These are phyloP conservation scores for Sebastiscus albofasciatus DNA, from an alignment of 2,797 vertebrate genomes.

Conservation along the genomic window DNA sequence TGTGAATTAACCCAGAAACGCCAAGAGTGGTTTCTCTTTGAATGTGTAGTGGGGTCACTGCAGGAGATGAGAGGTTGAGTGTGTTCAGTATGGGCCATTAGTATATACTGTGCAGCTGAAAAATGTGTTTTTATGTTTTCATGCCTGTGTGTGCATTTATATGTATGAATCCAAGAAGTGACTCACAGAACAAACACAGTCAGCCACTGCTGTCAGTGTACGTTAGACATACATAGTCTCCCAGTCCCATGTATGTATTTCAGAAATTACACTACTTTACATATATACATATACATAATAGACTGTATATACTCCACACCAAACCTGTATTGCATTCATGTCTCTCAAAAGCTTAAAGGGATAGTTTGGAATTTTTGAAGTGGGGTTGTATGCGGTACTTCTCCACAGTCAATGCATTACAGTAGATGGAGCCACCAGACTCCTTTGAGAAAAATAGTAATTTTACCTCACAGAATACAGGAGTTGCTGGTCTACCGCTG, in stretches of 20 bases:
- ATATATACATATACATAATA: too few relatives aligned
- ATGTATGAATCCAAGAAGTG: conserved; percentile 12
- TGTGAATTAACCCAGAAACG: conserved; percentile 77
- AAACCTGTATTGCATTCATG: neutral
- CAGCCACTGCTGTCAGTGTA: neutral
- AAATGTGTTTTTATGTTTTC: conserved; percentile 19
- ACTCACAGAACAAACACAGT: conserved; percentile 31
- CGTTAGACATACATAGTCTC: neutral
- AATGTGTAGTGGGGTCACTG: conserved; percentile 18
- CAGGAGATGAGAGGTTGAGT: conserved; percentile 12
- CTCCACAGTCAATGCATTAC: neutral
- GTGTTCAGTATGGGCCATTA: neutral
- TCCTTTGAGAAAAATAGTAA: neutral
- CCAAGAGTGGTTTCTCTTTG: conserved; percentile 51
- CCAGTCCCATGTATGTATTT: neutral
- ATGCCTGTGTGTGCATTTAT: neutral
- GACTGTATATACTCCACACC: too few relatives aligned
- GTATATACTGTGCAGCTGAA: neutral
- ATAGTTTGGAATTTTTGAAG: neutral
- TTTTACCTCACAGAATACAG: too few relatives aligned
- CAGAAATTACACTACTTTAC: too few relatives aligned
- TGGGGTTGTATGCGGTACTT: neutral
- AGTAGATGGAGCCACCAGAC: neutral
- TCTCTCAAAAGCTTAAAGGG: neutral
- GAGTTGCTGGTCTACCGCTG: too few relatives aligned